Conservation (phyloP, 2,113 vertebrate species). For the Sitta europaea region DNA sequence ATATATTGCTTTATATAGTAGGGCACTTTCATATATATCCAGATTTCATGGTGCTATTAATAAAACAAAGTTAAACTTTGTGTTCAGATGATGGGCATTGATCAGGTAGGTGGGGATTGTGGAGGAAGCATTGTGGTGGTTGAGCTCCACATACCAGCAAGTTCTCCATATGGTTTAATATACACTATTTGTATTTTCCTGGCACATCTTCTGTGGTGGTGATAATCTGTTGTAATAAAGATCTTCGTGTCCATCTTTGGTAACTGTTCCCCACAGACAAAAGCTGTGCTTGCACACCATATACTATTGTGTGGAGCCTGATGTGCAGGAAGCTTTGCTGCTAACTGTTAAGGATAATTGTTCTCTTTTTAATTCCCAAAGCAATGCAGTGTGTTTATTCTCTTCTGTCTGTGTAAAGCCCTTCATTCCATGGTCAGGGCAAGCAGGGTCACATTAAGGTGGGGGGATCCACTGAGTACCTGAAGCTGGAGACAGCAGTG, state of each 20-base stretch:
- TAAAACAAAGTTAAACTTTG: constrained; percentile 32
- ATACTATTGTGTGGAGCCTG: not conserved
- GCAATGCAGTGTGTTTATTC: not conserved
- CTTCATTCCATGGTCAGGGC: not conserved
- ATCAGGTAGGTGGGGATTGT: constrained; percentile 22
- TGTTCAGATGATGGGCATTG: constrained; percentile 23
- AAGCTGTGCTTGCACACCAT: not conserved
- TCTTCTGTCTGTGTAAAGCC: not conserved
- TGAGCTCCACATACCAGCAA: not conserved
- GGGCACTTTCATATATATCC: not conserved
- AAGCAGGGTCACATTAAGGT: not conserved
- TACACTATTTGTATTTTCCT: constrained; percentile 2
- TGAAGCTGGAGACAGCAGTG: not conserved
- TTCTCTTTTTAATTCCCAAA: not conserved
- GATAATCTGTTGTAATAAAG: not conserved
- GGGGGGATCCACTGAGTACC: not conserved
- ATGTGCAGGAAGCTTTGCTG: not conserved
- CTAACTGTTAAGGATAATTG: not conserved
- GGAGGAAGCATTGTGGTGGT: not conserved
- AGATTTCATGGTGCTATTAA: constrained; percentile 48
- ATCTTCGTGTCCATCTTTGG: constrained; percentile 34
- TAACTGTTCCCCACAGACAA: not conserved
- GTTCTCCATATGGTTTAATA: constrained; percentile 20
- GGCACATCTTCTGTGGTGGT: not conserved
- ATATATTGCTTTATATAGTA: constrained; percentile 68